A percentile compares a stretch with the other conserved stretches of the same genome.
Conservation (phyloP, 2,888 invertebrate genomes). For the Daptonema setosum region DNA sequence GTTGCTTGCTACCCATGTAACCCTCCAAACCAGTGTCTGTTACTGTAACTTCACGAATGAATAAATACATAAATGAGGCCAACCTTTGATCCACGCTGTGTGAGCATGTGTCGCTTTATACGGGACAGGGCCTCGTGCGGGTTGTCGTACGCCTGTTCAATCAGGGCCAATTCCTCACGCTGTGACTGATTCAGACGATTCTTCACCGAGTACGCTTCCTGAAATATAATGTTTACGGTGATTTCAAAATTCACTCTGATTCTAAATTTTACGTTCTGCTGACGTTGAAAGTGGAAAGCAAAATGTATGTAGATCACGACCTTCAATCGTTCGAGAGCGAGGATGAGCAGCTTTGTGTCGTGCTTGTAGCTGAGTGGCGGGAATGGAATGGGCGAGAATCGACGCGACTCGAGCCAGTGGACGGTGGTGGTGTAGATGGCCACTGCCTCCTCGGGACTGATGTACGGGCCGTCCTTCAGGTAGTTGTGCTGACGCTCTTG, state of each 20-base stretch:
- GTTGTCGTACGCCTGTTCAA: slow-evolving; percentile 98
- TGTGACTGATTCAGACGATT: slow-evolving; percentile 81
- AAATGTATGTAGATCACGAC: no score
- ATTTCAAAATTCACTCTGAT: no score
- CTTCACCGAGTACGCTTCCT: slow-evolving; percentile 26
- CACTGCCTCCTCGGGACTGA: slow-evolving; percentile 91
- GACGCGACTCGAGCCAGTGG: slow-evolving; percentile 91
- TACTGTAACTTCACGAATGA: no score
- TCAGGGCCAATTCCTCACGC: slow-evolving; percentile 86
- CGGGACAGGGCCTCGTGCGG: slow-evolving; percentile 95
- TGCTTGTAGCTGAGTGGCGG: slow-evolving; percentile 98
- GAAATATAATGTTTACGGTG: no score
- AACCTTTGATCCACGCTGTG: slow-evolving; percentile 85
- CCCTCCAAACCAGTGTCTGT: no score
- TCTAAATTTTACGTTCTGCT: no score
- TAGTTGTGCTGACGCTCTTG: slow-evolving; percentile 98
- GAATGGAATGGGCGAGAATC: slow-evolving; percentile 97
- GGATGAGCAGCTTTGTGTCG: slow-evolving; percentile 87
- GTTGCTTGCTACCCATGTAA: background rate
- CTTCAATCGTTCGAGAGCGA: slow-evolving; percentile 28
- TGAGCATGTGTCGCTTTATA: slow-evolving; percentile 93
- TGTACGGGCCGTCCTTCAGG: slow-evolving; percentile 43
- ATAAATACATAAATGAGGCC: background rate
- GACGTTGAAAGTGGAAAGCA: no score
- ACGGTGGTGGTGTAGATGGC: slow-evolving; percentile 99